Conservation (phyloP, 2,888 invertebrate species). For the Neocrepidodera transversa region DNA sequence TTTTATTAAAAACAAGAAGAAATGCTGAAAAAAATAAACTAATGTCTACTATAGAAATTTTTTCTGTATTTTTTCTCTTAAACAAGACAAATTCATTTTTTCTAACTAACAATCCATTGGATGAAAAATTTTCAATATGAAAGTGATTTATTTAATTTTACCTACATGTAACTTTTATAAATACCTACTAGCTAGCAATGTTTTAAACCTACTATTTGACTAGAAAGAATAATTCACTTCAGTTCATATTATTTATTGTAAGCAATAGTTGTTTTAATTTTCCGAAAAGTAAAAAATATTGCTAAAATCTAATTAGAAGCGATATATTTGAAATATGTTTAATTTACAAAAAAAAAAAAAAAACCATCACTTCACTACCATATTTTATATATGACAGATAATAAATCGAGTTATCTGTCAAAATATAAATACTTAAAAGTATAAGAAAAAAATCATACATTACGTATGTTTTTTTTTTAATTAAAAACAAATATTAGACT, state of each 20-base stretch:
- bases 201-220: constrained; percentile 29
- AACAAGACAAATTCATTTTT: too few relatives aligned
- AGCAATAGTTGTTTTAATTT: constrained; percentile 6
- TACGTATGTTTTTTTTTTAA: background rate
- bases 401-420: background rate
- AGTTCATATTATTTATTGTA: constrained; percentile 20
- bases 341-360: too few relatives aligned
- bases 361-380: background rate
- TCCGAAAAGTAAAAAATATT: too few relatives aligned
- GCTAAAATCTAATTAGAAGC: too few relatives aligned
- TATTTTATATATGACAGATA: background rate
- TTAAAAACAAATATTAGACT: background rate
- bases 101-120: constrained; percentile 34
- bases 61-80: too few relatives aligned
- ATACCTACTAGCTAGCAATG: constrained; percentile 23
- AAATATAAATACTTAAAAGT: too few relatives aligned
- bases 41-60: background rate
- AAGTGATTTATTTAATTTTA: constrained; percentile 20
- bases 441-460: background rate
- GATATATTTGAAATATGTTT: too few relatives aligned
- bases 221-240: constrained; percentile 26
- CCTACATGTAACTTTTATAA: constrained; percentile 25
- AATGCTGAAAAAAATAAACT: background rate
- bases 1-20: background rate
- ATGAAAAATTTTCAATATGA: constrained; percentile 30